A percentile compares a stretch with the other conserved stretches of the same genome.
These are phyloP conservation scores for Phalacrocorax aristotelis DNA, from an alignment of 2,113 vertebrate genomes.

Conservation along the genomic window DNA sequence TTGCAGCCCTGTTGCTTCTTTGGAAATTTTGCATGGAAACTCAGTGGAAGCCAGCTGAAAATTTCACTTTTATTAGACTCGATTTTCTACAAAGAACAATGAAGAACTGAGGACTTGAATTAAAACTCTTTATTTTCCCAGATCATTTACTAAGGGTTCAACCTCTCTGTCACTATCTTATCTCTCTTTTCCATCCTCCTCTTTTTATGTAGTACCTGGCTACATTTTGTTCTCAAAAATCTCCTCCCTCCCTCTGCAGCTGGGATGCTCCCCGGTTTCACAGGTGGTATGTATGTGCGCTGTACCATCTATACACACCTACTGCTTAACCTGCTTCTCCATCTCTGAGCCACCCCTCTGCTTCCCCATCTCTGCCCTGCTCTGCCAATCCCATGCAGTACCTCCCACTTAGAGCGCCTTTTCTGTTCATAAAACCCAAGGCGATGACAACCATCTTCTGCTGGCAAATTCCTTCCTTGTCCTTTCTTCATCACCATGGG, in stretches of 20 bases:
- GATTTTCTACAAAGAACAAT: background rate
- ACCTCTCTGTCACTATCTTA: background rate
- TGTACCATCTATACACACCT: background rate
- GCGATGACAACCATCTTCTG: background rate
- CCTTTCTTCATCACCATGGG: background rate
- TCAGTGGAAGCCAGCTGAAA: background rate
- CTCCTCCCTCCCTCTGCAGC: background rate
- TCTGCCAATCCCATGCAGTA: background rate
- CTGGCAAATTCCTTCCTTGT: background rate
- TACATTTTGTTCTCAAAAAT: background rate
- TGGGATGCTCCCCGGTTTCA: background rate
- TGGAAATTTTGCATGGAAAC: background rate
- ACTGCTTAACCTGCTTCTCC: background rate
- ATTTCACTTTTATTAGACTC: background rate
- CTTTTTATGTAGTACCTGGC: background rate
- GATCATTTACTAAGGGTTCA: background rate
- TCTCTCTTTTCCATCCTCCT: background rate
- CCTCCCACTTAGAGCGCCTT: background rate
- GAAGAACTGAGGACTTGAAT: background rate
- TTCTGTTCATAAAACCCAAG: background rate
- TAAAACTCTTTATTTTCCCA: background rate
- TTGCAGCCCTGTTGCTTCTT: background rate
- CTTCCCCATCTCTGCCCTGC: background rate
- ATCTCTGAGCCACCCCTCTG: background rate
- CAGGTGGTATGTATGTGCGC: background rate